Evolutionary conservation across 2,888 invertebrate genomes (phyloP), one percentile per base, ranked within the genome.

Genomic region (Gortyna flavago): DNA sequence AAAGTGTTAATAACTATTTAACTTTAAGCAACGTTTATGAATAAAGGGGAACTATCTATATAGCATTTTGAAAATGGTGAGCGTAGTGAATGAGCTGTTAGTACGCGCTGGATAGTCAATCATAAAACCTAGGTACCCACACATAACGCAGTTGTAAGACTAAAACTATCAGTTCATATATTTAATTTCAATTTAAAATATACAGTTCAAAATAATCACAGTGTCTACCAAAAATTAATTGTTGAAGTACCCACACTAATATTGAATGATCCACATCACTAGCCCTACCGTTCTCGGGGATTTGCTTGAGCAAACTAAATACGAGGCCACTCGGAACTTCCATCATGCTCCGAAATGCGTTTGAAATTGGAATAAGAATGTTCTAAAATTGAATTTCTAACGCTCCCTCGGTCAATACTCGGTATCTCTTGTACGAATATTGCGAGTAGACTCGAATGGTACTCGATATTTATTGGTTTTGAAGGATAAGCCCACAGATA

Each of bases 321-420:
- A 78, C 85, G 83, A 83, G 81, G 78, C 82, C 85, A 83, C 86
- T 84, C 67, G 75, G 32, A 66, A 79, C 75, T 80, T 87, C 78
- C 75, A 77, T 83, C 81, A 83, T 81, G 81, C 79, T 65, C 80
- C 74, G 61, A 77, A 87, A 83, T 83, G 75, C 86, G 80, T 87
- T 85, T 86, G 87, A 86, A 88, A 88, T 87, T 79, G 81, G 85
- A 89, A 86, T 83, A 88, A 88, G 83, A 86, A 88, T 85, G 76
- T 84, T 85, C 76, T 77, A 85, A 88, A 88, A 88, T 89, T 89
- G 86, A 89, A 88, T 89, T 84, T 81, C 81, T 57, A 84, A 82
- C 69, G 78, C 77, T 85, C 83, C 79, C 68, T 79, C 68, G 25
- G 32, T 75, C 66, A 73, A 81, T 85, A 78, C 68, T 73, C n/a